Percentiles rank a stretch among this genome's conserved stretches.
Conservation (phyloP, 2,113 vertebrate genomes). For the Syngnathus scovelli region DNA sequence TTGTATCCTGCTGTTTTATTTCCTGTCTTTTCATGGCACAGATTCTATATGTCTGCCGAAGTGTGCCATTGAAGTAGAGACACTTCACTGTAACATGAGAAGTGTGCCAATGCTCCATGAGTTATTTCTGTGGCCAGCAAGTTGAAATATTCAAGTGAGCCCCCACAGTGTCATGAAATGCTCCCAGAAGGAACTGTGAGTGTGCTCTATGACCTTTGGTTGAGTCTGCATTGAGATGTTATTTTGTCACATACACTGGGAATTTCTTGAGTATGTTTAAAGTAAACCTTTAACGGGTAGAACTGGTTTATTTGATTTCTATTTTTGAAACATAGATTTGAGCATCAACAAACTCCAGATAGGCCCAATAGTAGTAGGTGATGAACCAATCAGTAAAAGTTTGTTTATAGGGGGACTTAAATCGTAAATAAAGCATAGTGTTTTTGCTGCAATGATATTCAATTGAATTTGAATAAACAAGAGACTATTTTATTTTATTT, state of each 20-base stretch:
- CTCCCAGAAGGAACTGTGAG: not conserved
- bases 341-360: not conserved
- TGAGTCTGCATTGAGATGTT: not conserved
- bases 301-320: not conserved
- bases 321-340: not conserved
- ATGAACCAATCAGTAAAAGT: not conserved
- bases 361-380: not conserved
- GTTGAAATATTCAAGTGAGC: conserved; percentile 2
- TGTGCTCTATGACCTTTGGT: not conserved
- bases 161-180: not conserved
- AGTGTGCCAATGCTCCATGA: not conserved
- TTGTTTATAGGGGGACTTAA: not conserved
- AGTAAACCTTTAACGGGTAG: not conserved
- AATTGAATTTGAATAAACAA: not conserved
- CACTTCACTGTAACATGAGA: conserved; percentile 1
- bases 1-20: not conserved
- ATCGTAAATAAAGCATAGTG: not conserved
- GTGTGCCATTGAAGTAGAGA: not conserved
- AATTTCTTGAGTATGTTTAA: not conserved
- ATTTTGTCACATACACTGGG: conserved; percentile 3
- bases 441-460: not conserved
- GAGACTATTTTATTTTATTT: not conserved
- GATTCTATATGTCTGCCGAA: not conserved
- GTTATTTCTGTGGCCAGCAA: conserved; percentile 3
- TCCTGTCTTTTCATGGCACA: not conserved